These are phyloP conservation scores for Rhorus exstirpatorius DNA, from an alignment of 2,888 invertebrate genomes.

Conservation along the genomic window DNA sequence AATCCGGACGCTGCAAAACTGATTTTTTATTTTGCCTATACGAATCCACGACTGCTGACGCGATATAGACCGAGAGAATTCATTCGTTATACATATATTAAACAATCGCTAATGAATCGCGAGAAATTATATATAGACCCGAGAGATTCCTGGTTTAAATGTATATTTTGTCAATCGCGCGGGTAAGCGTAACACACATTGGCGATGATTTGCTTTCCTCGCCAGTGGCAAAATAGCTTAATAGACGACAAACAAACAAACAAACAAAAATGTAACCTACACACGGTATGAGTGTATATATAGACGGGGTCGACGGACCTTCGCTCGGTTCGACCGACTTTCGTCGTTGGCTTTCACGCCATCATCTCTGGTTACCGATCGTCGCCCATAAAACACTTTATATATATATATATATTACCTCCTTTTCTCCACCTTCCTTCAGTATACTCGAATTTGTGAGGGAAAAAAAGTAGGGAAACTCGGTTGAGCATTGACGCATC, in stretches of 20 bases:
- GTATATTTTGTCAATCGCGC: background rate
- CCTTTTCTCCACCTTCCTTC: conserved; percentile 3
- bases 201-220: conserved; percentile 62
- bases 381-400: too few species aligned
- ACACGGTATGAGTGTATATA: conserved; percentile 11
- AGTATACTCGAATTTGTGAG: background rate
- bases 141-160: background rate
- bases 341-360: conserved; percentile 79
- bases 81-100: conserved; percentile 9
- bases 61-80: conserved; percentile 1
- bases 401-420: conserved; percentile 16
- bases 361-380: conserved; percentile 64
- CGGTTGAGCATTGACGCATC: background rate
- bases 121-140: background rate
- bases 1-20: conserved; percentile 11
- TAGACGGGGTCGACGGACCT: conserved; percentile 70
- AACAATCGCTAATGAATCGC: background rate
- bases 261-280: conserved; percentile 4
- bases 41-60: conserved; percentile 7
- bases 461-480: conserved; percentile 43
- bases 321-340: conserved; percentile 80
- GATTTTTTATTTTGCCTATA: conserved; percentile 23
- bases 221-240: conserved; percentile 61
- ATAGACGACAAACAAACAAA: conserved; percentile 38
- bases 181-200: conserved; percentile 7